A percentile compares a stretch with the other conserved stretches of the same genome.
These are phyloP conservation scores for Agrilus planipennis DNA, from an alignment of 1,140 invertebrate species.

Conservation along the genomic window DNA sequence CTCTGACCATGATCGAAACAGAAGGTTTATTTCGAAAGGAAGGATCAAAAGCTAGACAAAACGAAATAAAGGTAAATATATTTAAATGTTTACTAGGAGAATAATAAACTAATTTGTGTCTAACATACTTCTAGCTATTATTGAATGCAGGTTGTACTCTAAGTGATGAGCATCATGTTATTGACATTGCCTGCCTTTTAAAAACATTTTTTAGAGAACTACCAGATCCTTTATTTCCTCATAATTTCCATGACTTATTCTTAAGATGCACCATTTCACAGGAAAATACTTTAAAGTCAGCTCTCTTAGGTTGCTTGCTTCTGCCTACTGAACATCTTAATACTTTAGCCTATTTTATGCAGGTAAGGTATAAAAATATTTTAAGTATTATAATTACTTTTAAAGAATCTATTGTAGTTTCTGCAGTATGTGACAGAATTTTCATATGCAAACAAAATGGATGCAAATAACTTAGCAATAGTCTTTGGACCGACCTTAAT, in stretches of 20 bases:
- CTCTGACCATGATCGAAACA: slow-evolving; percentile 51
- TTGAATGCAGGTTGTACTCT: slow-evolving; percentile 53
- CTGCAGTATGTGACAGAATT: slow-evolving; percentile 46
- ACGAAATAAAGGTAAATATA: slow-evolving; percentile 56
- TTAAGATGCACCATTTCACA: slow-evolving; percentile 49
- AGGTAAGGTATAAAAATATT: slow-evolving; percentile 24
- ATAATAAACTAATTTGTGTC: slow-evolving; percentile 6
- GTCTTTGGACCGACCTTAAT: slow-evolving; percentile 73
- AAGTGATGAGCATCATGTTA: slow-evolving; percentile 53
- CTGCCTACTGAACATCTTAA: slow-evolving; percentile 50
- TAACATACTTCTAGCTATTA: slow-evolving; percentile 34
- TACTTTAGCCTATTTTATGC: slow-evolving; percentile 56
- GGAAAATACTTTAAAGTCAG: slow-evolving; percentile 37
- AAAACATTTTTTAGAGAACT: slow-evolving; percentile 72
- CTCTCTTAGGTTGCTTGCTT: slow-evolving; percentile 51
- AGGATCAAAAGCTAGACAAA: slow-evolving; percentile 65
- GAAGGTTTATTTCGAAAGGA: slow-evolving; percentile 80
- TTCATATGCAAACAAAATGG: slow-evolving; percentile 68
- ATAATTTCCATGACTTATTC: slow-evolving; percentile 59
- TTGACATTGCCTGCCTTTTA: slow-evolving; percentile 70
- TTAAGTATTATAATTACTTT: background rate
- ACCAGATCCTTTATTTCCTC: slow-evolving; percentile 69
- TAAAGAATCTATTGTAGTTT: slow-evolving; percentile 32
- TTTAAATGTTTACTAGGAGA: slow-evolving; percentile 4
- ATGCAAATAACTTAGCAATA: slow-evolving; percentile 63